Base-by-base conservation (phyloP, 1,140 invertebrate genomes). In the Heliconius hermathena region DNA sequence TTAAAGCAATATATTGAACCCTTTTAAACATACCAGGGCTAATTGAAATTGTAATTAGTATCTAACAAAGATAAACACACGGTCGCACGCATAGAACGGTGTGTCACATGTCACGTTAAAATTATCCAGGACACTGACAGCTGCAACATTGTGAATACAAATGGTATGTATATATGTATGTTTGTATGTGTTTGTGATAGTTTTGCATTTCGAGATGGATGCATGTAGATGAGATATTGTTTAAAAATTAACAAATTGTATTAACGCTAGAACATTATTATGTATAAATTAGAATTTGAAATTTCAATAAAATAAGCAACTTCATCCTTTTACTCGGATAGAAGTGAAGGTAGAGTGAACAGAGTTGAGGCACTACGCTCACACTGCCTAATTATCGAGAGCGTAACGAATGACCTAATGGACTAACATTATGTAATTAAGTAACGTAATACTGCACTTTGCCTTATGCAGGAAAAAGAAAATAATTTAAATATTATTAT, bases 81-180 rank as follows among this genome's bases (percentile, higher is more conserved):
- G 1, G 0, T 52, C 49, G 49, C 18, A 52, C 60, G 60, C 60
- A 66, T 29, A 66, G 60, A 66, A 66, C 38, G 11, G 46, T 72
- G 77, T 74, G 73, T 74, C 77, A 66, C 36, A 74, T 49, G 73
- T 74, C 22, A 74, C 33, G 73, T 74, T 78, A 74, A 74, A 78
- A 78, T 78, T 78, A 78, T 78, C 74, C 77, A 78, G 77, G 77
- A 54, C 77, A 78, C n/a, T 74, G 72, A 74, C 77, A 70, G 77
- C 77, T 78, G 71, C 76, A 73, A 78, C 76, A 41, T 41, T 73
- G 71, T 72, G 22, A 60, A 78, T 22, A 73, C 18, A 52, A 18
- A 52, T 52, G 16, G n/a, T 54, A 20, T 20, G 5, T 54, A 54
- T 20, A 54, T 54, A 54, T 54, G 20, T 54, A 54, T 54, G 20